A percentile compares a stretch with the other conserved stretches of the same genome.
phyloP scores from a whole-genome alignment of 2,797 vertebrate genomes.

The Hafferia zeledoni region DNA sequence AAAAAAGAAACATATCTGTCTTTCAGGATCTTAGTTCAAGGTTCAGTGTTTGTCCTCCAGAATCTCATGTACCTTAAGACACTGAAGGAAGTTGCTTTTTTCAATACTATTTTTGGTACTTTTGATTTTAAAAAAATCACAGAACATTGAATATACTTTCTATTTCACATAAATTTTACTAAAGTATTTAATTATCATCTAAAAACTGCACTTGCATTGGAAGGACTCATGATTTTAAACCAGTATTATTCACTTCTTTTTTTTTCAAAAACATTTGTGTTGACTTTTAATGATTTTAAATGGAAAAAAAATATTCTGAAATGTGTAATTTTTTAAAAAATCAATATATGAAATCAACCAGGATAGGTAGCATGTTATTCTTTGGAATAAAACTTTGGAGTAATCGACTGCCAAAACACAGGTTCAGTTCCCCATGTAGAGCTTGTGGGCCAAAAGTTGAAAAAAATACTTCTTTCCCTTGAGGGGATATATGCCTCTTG shows the following conservation, averaged over 20 bases:
- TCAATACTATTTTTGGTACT: background rate
- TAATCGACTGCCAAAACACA: background rate
- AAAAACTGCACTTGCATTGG: background rate
- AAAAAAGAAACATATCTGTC: constrained; percentile 44
- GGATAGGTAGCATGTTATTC: background rate
- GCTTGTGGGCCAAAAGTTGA: background rate
- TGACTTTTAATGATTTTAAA: background rate
- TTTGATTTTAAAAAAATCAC: background rate
- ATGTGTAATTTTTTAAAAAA: too few relatives aligned
- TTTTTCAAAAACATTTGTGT: background rate
- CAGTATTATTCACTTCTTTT: background rate
- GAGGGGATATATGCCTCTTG: background rate
- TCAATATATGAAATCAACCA: background rate
- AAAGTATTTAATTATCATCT: background rate
- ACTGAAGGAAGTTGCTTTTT: background rate
- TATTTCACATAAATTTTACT: background rate
- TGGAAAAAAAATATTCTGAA: background rate
- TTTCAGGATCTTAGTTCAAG: background rate
- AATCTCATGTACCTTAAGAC: background rate
- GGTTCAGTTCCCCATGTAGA: background rate
- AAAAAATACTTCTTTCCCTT: background rate
- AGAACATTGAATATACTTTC: background rate
- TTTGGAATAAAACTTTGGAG: background rate
- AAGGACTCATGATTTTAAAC: background rate
- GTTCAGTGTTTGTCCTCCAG: background rate